Conservation (phyloP, 1,140 invertebrate species). For the Matsumurasca onukii region DNA sequence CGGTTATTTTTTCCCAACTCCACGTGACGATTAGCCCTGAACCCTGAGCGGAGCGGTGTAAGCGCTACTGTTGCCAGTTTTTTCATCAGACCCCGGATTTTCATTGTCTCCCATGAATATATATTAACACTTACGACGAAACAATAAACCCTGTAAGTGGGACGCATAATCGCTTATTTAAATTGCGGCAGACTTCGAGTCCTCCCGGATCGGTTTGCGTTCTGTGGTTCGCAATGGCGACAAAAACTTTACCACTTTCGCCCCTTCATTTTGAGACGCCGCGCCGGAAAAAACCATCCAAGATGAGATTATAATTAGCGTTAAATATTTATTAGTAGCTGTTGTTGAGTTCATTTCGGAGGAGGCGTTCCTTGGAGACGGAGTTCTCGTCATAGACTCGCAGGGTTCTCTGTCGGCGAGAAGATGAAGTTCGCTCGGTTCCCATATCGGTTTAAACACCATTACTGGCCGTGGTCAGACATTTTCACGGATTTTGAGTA, state of each 20-base stretch:
- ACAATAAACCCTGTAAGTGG: slow-evolving; percentile 19
- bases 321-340: slow-evolving; percentile 19
- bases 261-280: background rate
- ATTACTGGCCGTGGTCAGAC: too few relatives aligned
- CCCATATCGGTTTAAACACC: too few relatives aligned
- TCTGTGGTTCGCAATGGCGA: background rate
- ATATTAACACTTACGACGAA: slow-evolving; percentile 7
- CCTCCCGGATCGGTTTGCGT: background rate
- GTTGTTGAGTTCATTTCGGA: background rate
- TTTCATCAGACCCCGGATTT: background rate
- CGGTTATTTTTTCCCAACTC: too few relatives aligned
- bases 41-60: too few relatives aligned
- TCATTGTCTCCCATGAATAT: slow-evolving; percentile 10
- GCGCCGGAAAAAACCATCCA: background rate
- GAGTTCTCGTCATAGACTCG: background rate
- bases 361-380: background rate
- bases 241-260: slow-evolving; percentile 19
- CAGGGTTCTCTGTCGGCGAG: background rate
- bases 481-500: slow-evolving; percentile 14
- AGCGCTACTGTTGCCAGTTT: background rate
- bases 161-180: slow-evolving; percentile 4
- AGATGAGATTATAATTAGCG: background rate
- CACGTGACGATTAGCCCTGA: too few relatives aligned
- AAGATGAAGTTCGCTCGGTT: too few relatives aligned
- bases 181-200: background rate